Percentiles rank a stretch among this genome's conserved stretches.
Conservation (phyloP, 2,888 invertebrate species). For the Cremastinae sp. region DNA sequence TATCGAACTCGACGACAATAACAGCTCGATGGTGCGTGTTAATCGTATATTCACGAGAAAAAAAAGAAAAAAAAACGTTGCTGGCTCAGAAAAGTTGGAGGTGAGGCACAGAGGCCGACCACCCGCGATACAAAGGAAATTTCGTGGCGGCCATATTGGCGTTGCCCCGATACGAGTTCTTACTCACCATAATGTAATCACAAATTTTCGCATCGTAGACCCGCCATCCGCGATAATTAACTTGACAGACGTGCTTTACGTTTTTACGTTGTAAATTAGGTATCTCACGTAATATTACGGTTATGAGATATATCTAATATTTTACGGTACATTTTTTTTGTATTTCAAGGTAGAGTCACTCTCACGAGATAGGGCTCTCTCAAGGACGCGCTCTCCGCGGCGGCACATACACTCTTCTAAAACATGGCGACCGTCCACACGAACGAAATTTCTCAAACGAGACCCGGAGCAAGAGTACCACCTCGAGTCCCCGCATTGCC, state of each 20-base stretch:
- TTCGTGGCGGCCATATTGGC: constrained; percentile 81
- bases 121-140: constrained; percentile 72
- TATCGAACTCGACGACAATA: constrained; percentile 16
- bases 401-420: constrained; percentile 61
- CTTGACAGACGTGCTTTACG: constrained; percentile 79
- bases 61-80: constrained; percentile 15
- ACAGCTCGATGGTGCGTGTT: neutral
- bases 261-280: constrained; percentile 81
- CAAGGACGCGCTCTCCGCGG: constrained; percentile 72
- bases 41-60: neutral
- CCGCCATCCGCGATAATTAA: constrained; percentile 83
- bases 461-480: constrained; percentile 63
- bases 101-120: constrained; percentile 42
- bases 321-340: constrained; percentile 80
- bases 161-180: constrained; percentile 78
- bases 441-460: constrained; percentile 72
- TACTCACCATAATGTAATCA: constrained; percentile 86
- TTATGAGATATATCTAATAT: constrained; percentile 81
- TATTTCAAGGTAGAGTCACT: constrained; percentile 18
- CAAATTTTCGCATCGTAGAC: constrained; percentile 83
- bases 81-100: constrained; percentile 29
- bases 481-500: constrained; percentile 14
- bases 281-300: constrained; percentile 82
- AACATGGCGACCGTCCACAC: constrained; percentile 80
- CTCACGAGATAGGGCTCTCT: constrained; percentile 69